Conservation (phyloP, 2,888 invertebrate species). For the Torymus tubicola region DNA sequence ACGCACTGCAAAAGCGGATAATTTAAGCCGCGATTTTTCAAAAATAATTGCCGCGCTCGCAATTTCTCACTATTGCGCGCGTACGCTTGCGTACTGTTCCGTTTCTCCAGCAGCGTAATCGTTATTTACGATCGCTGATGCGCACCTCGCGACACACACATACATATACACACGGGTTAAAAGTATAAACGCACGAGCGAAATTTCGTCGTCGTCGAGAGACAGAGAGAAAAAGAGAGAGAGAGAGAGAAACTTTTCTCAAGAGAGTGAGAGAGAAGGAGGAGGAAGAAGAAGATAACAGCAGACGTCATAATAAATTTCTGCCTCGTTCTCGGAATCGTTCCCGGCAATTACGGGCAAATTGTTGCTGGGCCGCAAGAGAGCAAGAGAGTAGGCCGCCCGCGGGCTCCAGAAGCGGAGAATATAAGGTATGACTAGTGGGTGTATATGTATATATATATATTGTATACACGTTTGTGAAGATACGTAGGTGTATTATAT, state of each 20-base stretch:
- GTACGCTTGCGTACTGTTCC: neutral
- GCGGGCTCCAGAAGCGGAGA: conserved; percentile 21
- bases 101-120: conserved; percentile 15
- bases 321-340: conserved; percentile 53
- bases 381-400: conserved; percentile 39
- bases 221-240: conserved; percentile 4
- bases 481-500: too few relatives aligned
- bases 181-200: too few relatives aligned
- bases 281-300: conserved; percentile 46
- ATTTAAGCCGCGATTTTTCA: conserved; percentile 10
- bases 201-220: conserved; percentile 2
- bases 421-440: too few relatives aligned
- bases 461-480: too few relatives aligned
- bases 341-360: conserved; percentile 56
- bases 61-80: conserved; percentile 16
- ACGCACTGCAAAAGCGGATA: neutral
- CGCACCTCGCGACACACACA: neutral
- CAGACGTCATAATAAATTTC: conserved; percentile 57
- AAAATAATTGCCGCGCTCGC: conserved; percentile 25
- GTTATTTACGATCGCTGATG: conserved; percentile 28
- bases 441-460: too few relatives aligned
- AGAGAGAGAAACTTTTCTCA: conserved; percentile 2
- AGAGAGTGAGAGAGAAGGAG: conserved; percentile 21
- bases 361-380: conserved; percentile 54
- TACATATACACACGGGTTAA: too few relatives aligned